Conservation (phyloP, 2,888 invertebrate species). For the Drepanosiphum platanoidis region DNA sequence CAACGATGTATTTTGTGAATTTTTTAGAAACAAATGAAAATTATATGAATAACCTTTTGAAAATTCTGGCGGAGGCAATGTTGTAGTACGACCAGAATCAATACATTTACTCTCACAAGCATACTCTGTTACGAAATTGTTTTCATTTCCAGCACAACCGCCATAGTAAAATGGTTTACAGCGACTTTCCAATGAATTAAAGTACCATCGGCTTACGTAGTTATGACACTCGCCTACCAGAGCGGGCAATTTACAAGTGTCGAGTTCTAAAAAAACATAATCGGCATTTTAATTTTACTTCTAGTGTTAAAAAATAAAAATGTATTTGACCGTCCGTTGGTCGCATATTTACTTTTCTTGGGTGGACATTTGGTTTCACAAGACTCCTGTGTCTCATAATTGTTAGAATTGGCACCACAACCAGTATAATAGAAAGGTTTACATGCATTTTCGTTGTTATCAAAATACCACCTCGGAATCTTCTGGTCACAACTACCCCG, state of each 20-base stretch:
- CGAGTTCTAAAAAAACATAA: slow-evolving; percentile 70
- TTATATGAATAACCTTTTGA: slow-evolving; percentile 27
- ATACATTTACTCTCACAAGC: slow-evolving; percentile 77
- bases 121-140: slow-evolving; percentile 79
- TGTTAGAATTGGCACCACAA: slow-evolving; percentile 90
- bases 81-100: slow-evolving; percentile 64
- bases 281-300: not conserved
- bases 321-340: not conserved
- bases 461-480: slow-evolving; percentile 86
- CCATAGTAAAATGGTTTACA: slow-evolving; percentile 89
- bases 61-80: slow-evolving; percentile 22
- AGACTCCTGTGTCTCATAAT: slow-evolving; percentile 78
- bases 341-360: slow-evolving; percentile 76
- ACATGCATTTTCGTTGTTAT: slow-evolving; percentile 83
- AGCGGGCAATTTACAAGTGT: slow-evolving; percentile 80
- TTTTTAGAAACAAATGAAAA: not conserved
- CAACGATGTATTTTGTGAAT: not conserved
- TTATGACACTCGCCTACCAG: slow-evolving; percentile 81
- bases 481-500: slow-evolving; percentile 82
- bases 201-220: slow-evolving; percentile 83
- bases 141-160: slow-evolving; percentile 91
- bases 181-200: slow-evolving; percentile 77
- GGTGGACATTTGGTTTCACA: slow-evolving; percentile 84
- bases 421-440: slow-evolving; percentile 93
- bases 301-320: not conserved